A percentile compares a stretch with the other conserved stretches of the same genome.
These are phyloP conservation scores for Verasper variegatus DNA, from an alignment of 2,113 vertebrate genomes.

Conservation along the genomic window DNA sequence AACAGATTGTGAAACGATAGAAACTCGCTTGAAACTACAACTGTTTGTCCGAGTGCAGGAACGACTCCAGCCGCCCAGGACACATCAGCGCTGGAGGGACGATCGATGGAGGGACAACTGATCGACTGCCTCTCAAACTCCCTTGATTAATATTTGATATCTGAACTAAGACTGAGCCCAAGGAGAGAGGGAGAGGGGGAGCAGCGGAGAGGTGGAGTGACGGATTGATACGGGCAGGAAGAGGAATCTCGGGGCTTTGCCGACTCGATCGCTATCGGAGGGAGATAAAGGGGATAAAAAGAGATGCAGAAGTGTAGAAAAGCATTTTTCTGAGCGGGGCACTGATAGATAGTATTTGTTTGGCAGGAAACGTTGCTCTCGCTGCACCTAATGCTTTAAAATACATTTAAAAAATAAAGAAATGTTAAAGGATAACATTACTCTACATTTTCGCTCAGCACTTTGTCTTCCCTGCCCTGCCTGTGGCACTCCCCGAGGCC, in stretches of 20 bases:
- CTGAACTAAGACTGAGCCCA: conserved; percentile 53
- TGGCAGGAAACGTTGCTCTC: conserved; percentile 19
- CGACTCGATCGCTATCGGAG: conserved; percentile 43
- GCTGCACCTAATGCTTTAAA: background rate
- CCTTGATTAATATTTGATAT: conserved; percentile 71
- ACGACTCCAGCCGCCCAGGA: conserved; percentile 26
- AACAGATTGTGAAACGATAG: background rate
- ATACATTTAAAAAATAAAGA: background rate
- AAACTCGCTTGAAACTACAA: conserved; percentile 10
- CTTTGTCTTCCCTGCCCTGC: background rate
- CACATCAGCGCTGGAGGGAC: conserved; percentile 3
- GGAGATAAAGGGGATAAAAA: conserved; percentile 51
- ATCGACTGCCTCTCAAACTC: conserved; percentile 61
- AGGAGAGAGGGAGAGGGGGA: conserved; percentile 1
- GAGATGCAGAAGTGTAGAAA: conserved; percentile 43
- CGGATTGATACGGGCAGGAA: conserved; percentile 46
- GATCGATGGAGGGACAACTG: conserved; percentile 53
- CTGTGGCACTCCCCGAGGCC: background rate
- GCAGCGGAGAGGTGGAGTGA: conserved; percentile 18
- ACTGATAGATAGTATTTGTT: conserved; percentile 48
- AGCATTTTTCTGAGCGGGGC: conserved; percentile 28
- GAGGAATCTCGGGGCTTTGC: conserved; percentile 34
- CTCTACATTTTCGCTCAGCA: background rate
- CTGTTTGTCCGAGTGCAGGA: conserved; percentile 5
- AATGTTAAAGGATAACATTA: conserved; percentile 11